phyloP scores from a whole-genome alignment of 2,888 invertebrate species.

The Melieria crassipennis region DNA sequence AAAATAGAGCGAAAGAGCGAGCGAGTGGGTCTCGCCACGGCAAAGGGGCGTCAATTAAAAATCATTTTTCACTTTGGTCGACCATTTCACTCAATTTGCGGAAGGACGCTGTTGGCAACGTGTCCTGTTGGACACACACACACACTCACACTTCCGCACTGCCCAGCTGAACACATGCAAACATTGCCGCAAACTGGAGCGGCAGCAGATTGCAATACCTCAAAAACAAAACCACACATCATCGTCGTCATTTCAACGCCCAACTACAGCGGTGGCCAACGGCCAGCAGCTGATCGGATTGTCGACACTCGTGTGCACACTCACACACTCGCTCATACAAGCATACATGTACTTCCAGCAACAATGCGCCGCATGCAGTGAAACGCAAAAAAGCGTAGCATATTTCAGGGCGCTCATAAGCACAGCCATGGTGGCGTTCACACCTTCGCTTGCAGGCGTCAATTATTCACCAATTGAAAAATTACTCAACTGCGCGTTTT shows the following conservation, averaged over 20 bases:
- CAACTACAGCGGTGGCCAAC: constrained; percentile 6
- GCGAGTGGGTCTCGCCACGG: background rate
- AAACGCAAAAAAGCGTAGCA: constrained; percentile 18
- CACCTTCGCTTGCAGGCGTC: constrained; percentile 51
- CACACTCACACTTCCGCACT: background rate
- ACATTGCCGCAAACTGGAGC: constrained; percentile 19
- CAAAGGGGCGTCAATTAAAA: constrained; percentile 52
- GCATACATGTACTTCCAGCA: background rate
- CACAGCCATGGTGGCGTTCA: constrained; percentile 28
- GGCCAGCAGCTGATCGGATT: constrained; percentile 30
- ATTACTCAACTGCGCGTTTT: constrained; percentile 59
- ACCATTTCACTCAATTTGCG: constrained; percentile 45
- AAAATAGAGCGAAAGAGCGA: constrained; percentile 9
- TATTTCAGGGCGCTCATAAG: constrained; percentile 10
- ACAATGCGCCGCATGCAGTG: background rate
- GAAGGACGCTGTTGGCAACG: constrained; percentile 26
- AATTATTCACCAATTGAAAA: constrained; percentile 65
- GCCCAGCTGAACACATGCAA: background rate
- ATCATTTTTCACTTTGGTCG: constrained; percentile 50
- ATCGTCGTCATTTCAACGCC: constrained; percentile 41
- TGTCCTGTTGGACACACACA: constrained; percentile 13
- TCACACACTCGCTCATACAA: constrained; percentile 11
- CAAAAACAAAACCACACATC: constrained; percentile 58
- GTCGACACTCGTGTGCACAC: constrained; percentile 35
- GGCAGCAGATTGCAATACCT: constrained; percentile 21